Evolutionary conservation across 2,797 vertebrate genomes (phyloP).

Genomic region (Crocodylus rhombifer): DNA sequence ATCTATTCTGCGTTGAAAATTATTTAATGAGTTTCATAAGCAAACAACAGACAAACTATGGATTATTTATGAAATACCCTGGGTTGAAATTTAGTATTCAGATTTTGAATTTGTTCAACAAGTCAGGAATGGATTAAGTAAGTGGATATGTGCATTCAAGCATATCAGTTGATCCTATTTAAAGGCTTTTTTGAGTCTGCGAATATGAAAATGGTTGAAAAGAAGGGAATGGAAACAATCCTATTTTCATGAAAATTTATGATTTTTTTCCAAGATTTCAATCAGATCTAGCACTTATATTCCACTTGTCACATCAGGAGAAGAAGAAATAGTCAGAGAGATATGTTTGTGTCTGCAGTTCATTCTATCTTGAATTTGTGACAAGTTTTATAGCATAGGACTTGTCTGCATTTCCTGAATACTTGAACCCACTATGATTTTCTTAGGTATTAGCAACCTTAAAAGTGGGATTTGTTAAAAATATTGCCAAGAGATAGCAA

Average conservation of each 20-base stretch:
- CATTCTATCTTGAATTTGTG: slow-evolving; percentile 18
- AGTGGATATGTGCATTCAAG: background rate
- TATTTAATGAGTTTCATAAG: background rate
- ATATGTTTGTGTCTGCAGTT: slow-evolving; percentile 24
- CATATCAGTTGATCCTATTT: background rate
- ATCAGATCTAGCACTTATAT: background rate
- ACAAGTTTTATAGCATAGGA: background rate
- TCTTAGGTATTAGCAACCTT: background rate
- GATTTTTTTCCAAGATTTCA: background rate
- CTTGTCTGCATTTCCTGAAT: background rate
- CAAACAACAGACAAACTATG: slow-evolving; percentile 13
- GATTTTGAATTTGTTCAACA: background rate
- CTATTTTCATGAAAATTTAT: background rate
- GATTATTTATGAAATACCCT: background rate
- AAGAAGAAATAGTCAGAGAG: slow-evolving; percentile 19
- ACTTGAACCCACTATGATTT: background rate
- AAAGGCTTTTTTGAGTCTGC: background rate
- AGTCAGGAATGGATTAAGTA: background rate
- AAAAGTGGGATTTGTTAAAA: background rate
- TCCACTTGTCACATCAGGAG: slow-evolving; percentile 12
- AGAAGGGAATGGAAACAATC: background rate
- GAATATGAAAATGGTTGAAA: background rate
- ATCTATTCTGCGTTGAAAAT: background rate
- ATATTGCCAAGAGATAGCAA: background rate
- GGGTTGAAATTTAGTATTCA: slow-evolving; percentile 30